Conservation (phyloP, 1,140 invertebrate genomes). For the Leptestheria dahalacensis region DNA sequence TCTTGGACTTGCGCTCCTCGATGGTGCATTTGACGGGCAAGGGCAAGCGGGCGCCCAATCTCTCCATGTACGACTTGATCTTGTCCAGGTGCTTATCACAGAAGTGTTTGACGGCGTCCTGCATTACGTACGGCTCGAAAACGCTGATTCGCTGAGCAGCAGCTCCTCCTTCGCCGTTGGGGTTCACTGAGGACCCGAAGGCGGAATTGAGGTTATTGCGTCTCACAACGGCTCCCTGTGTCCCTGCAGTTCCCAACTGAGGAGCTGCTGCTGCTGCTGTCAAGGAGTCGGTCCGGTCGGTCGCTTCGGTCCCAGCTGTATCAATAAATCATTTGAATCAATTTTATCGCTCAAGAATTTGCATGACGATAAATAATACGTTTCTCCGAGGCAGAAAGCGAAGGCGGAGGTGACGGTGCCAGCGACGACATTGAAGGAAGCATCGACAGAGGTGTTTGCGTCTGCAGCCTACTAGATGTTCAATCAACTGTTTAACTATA, state of each 20-base stretch:
- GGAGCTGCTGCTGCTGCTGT: background rate
- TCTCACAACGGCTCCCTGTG: background rate
- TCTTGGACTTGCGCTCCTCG: conserved; percentile 69
- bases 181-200: background rate
- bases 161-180: conserved; percentile 1
- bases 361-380: background rate
- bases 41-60: conserved; percentile 65
- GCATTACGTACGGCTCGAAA: conserved; percentile 71
- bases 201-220: background rate
- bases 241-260: background rate
- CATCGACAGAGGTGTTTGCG: conserved; percentile 1
- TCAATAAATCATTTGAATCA: too few relatives aligned
- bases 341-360: too few relatives aligned
- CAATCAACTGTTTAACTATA: too few relatives aligned
- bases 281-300: background rate
- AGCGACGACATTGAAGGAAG: conserved; percentile 4
- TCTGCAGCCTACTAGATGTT: background rate
- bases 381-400: background rate
- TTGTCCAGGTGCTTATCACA: conserved; percentile 85
- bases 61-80: conserved; percentile 78
- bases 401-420: conserved; percentile 4
- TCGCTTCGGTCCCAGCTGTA: background rate
- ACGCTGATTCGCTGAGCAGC: conserved; percentile 53
- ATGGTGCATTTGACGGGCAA: conserved; percentile 79
- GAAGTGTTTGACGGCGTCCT: conserved; percentile 82